phyloP scores from a whole-genome alignment of 1,140 invertebrate genomes.

The Calliopsis andreniformis region DNA sequence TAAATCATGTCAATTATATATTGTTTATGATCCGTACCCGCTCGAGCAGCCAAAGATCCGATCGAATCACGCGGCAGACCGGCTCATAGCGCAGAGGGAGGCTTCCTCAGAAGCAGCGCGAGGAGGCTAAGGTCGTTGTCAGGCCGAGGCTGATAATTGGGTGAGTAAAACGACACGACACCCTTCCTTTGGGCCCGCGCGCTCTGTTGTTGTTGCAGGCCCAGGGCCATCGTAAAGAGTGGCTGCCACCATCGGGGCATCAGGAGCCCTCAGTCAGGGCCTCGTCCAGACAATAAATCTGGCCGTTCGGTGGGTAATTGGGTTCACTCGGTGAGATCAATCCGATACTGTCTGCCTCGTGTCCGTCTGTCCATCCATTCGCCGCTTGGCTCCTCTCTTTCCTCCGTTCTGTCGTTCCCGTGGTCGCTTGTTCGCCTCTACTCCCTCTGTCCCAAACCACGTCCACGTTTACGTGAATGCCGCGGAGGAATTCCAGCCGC shows the following conservation, averaged over 20 bases:
- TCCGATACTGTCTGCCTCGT: conserved; percentile 80
- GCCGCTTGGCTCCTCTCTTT: conserved; percentile 64
- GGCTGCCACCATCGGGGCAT: conserved; percentile 74
- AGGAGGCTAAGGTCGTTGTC: conserved; percentile 63
- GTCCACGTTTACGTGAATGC: conserved; percentile 45
- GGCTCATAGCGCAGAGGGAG: conserved; percentile 13
- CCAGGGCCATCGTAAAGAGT: conserved; percentile 70
- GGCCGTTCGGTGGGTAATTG: conserved; percentile 79
- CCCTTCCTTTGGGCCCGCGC: conserved; percentile 45
- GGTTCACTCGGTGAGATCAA: conserved; percentile 81
- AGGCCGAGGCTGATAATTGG: conserved; percentile 76
- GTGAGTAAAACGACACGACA: conserved; percentile 74
- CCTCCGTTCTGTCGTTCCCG: conserved; percentile 7
- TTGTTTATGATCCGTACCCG: conserved; percentile 75
- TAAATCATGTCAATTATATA: conserved; percentile 80
- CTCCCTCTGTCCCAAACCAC: conserved; percentile 29
- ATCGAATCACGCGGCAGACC: conserved; percentile 28
- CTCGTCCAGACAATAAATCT: conserved; percentile 79
- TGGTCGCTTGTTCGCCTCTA: background rate
- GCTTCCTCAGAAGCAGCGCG: conserved; percentile 32
- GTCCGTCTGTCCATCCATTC: conserved; percentile 75
- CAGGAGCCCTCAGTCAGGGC: conserved; percentile 72
- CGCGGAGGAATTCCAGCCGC: conserved; percentile 33
- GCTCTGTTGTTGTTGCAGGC: conserved; percentile 39
- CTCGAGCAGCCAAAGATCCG: conserved; percentile 22